Base-by-base conservation (phyloP, 2,113 vertebrate genomes). In the Stictonetta naevosa region DNA sequence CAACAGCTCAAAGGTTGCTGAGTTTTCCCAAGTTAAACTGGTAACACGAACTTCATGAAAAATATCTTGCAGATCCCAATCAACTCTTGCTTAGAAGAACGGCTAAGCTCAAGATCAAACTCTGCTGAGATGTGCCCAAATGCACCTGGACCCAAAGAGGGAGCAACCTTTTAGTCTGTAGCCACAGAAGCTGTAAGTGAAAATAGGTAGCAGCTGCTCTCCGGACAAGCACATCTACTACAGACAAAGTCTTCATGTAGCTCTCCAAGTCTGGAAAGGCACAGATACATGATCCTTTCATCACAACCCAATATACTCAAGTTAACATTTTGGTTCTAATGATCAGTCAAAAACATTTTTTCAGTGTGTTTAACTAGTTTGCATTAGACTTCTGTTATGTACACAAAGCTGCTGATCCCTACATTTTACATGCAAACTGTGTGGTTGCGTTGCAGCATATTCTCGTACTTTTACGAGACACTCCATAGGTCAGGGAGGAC, bases 401-500 rank as follows among this genome's bases (percentile, higher is more conserved):
- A 11, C 3, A 34, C 23, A 76, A 71, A 83, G 55, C n/a, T 81
- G 78, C 15, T 23, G 48, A 79, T 18, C 4, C 13, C 29, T 6
- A 66, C 25, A 38, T 88, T 82, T 71, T 44, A 73, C 0, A 2
- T 21, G 22, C 21, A 64, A 83, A 95, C 79, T 0, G 3, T 12
- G 1, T 10, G 29, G 36, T 3, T 31, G 10, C 29, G n/a, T 5
- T 58, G 46, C 38, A 84, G 42, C 5, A 42, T 8, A 72, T 59
- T 79, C 60, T 75, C 52, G 50, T 4, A 3, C n/a, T 89, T 88
- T 11, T 23, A 56, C 53, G 11, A 82, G 56, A 66, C 22, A 31
- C 19, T 46, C 26, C 0, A 0, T 10, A 78, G 60, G 23, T 21
- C 58, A 66, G 6, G 3, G 22, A 80, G 14, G 8, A 66, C 20